Evolutionary conservation across 2,888 invertebrate species (phyloP), one percentile per base, ranked within the genome.

Genomic region (Dioctria rufipes): DNA sequence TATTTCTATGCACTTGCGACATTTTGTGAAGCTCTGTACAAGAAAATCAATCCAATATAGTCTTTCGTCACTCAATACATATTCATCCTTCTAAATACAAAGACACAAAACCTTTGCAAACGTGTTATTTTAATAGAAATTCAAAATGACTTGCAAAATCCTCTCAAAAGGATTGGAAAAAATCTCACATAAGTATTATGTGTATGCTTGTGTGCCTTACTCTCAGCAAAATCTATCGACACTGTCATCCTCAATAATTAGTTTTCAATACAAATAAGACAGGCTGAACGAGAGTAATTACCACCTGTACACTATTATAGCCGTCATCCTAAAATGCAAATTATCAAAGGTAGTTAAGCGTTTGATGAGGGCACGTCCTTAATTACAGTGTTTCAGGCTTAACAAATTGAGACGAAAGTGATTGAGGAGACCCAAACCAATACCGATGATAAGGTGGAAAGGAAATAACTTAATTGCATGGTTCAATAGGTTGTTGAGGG

Each of bases 301-400:
- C 75, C 61, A 75, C 75, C 75, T 75, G 75, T 43, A 43, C 13
- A 25, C n/a, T 25, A 2, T 6, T 6, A 42, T 8, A n/a, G 54
- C 42, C 43, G 75, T 61, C 42, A 75, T 75, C 75, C 75, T 51
- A 39, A 75, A 60, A 75, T 39, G 43, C 11, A 6, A 13, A 39
- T 39, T 25, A 37, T 63, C 25, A 66, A 54, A 54, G 80, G 80
- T 78, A 80, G 81, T 82, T 78, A 78, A 78, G 71, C 63, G 13
- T n/a, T 82, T 82, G 80, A 80, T 78, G 73, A 80, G 67, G 80
- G 82, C 82, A 82, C 82, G 82, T 82, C 82, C 80, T 80, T 82
- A 82, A 82, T 82, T 82, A 80, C 63, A 80, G 82, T 82, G 82
- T 82, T 80, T 78, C 66, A 78, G 65, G 58, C 78, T 73, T 73